phyloP scores from a whole-genome alignment of 2,797 vertebrate genomes.

The Sphenodon punctatus region DNA sequence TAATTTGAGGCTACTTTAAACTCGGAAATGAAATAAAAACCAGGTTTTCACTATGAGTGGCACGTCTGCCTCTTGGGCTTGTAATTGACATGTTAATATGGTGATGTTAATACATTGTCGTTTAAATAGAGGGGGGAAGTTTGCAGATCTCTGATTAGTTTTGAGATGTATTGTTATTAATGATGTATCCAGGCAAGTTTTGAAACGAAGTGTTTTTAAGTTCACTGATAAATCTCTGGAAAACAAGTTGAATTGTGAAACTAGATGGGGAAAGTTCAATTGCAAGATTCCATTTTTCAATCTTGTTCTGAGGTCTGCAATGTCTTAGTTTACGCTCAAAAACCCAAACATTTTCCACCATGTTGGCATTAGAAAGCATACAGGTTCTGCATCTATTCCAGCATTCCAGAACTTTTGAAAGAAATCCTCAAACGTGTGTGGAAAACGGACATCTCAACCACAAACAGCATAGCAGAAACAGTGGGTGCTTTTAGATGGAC shows the following conservation, averaged over 20 bases:
- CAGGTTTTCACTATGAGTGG: neutral
- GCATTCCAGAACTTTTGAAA: neutral
- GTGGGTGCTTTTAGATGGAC: too few species aligned
- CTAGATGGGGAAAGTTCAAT: neutral
- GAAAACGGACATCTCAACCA: too few species aligned
- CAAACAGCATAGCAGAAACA: neutral
- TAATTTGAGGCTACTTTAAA: conserved; percentile 52
- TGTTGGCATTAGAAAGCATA: neutral
- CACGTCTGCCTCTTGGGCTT: neutral
- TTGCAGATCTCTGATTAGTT: neutral
- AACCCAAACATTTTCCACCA: neutral
- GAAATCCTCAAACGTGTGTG: neutral
- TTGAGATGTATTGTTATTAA: conserved; percentile 4
- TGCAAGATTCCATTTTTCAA: neutral
- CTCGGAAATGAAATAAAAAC: conserved; percentile 25
- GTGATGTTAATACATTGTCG: neutral
- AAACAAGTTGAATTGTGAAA: neutral
- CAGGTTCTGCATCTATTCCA: neutral
- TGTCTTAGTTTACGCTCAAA: too few species aligned
- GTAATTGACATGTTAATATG: neutral
- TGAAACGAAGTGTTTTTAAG: neutral
- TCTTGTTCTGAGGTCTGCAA: neutral
- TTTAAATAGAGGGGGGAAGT: neutral
- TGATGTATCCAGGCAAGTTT: neutral
- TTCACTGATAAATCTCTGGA: neutral